Evolutionary conservation across 1,140 invertebrate genomes (phyloP), one percentile per base, ranked within the genome.

Genomic region (Oncopeltus fasciatus): DNA sequence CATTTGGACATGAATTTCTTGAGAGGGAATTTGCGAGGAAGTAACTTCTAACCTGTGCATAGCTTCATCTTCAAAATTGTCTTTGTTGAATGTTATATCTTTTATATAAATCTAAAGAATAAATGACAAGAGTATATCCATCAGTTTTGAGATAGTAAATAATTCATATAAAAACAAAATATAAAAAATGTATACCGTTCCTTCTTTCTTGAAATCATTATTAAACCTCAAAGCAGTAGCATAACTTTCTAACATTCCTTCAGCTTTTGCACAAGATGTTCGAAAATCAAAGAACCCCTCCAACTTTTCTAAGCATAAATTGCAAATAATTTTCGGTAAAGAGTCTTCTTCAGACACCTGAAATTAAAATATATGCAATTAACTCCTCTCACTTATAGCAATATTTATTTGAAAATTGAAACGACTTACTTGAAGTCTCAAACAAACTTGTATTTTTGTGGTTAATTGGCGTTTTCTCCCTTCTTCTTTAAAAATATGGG

Each of bases 321-420:
- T 75, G 67, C 84, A 86, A n/a, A 86, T 77, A 21, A 82, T 80
- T 76, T 85, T 85, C 57, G 84, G 84, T 61, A 86, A 70, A 12
- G 80, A 81, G 71, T 85, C 83, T 67, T 82, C 81, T 70, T 84
- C 83, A 56, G 78, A 73, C 20, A 85, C 76, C 83, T 85, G 67
- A 2, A 72, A 72, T 69, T 24, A 49, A n/a, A 16, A 57, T 26
- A 12, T 56, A 38, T 8, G 5, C 31, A 38, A 5, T 38, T 8
- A 38, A 5, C 5, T 8, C 14, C 31, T 38, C 14, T 8, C 5
- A 38, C 31, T 8, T 8, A 38, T 14, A 38, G 5, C 5, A 14
- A 8, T 5, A 14, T 38, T 14, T 38, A 8, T 38, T 38, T 8
- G 31, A 5, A 8, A 14, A 38, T 38, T 8, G 5, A 8, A 14